Evolutionary conservation across 2,888 invertebrate species (phyloP), one percentile per base, ranked within the genome.

Genomic region (Troides helena): DNA sequence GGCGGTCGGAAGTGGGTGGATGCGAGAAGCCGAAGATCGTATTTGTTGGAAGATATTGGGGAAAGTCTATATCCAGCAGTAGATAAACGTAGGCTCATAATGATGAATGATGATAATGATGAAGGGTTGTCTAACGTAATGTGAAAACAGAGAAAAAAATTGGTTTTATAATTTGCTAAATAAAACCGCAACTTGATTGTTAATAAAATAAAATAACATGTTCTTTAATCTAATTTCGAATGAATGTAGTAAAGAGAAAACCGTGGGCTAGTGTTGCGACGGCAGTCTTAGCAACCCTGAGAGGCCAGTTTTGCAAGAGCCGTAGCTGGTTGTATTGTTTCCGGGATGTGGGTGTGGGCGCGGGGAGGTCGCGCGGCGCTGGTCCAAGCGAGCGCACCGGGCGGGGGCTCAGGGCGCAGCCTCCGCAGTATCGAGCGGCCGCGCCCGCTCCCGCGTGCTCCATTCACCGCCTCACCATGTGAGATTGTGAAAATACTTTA

Each of bases 391-490:
- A 57, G 10, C 74, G 79, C 75, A 77, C 80, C 80, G 78, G 80
- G 80, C 76, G 71, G 71, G 75, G 72, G 78, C 78, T 74, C 77
- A 81, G 70, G 74, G 82, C 82, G 82, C 82, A 83, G 82, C 81
- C 82, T 83, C 82, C 81, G 81, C 76, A 74, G 74, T 83, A 83
- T 83, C 80, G 82, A 83, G 77, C 82, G 82, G 73, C 80, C 81
- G 79, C 80, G 76, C 79, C 81, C 79, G 77, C 75, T 67, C 75
- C 79, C 82, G 81, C 82, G 82, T 82, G 81, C 76, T 78, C 69
- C 81, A 81, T 81, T 81, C 81, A 81, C 76, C 50, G 67, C 76
- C 76, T 72, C 70, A 74, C 78, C 82, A 81, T 79, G 82, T 80
- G 80, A 67, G 53, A 53, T 8, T 65, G 58, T 23, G 39, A 23